Evolutionary conservation across 2,797 vertebrate species (phyloP).

Genomic region (Lutjanus campechanus): DNA sequence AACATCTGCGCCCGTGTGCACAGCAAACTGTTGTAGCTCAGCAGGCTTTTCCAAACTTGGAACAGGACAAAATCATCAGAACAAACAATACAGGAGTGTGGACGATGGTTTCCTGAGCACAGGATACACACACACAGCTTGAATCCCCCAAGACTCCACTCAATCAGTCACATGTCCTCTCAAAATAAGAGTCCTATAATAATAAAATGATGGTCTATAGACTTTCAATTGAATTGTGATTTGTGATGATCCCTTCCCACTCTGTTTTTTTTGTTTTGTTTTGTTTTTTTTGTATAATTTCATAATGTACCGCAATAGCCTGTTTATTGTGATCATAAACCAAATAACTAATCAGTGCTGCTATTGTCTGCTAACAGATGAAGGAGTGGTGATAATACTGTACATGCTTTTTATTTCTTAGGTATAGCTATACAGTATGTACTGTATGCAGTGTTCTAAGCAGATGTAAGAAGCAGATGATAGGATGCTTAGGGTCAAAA

Average conservation of each 20-base stretch:
- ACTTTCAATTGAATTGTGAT: not conserved
- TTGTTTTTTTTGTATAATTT: no score
- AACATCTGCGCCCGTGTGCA: slow-evolving; percentile 46
- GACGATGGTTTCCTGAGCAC: not conserved
- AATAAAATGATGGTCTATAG: not conserved
- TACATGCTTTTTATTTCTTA: no score
- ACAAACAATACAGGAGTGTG: not conserved
- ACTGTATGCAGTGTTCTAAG: no score
- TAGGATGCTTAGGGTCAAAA: no score
- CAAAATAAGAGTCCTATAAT: not conserved
- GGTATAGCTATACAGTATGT: no score
- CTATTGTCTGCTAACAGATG: no score
- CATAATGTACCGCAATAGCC: no score
- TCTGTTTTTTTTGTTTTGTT: no score
- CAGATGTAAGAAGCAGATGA: no score
- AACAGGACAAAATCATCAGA: not conserved
- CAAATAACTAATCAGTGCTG: no score
- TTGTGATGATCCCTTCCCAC: not conserved
- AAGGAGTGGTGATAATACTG: no score
- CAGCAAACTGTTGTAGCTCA: slow-evolving; percentile 13
- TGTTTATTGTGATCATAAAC: no score
- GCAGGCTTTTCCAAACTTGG: slow-evolving; percentile 7
- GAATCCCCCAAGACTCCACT: not conserved
- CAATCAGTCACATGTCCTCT: not conserved
- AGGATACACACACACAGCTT: not conserved